Conservation (phyloP, 2,797 vertebrate genomes). For the Chromis chromis region DNA sequence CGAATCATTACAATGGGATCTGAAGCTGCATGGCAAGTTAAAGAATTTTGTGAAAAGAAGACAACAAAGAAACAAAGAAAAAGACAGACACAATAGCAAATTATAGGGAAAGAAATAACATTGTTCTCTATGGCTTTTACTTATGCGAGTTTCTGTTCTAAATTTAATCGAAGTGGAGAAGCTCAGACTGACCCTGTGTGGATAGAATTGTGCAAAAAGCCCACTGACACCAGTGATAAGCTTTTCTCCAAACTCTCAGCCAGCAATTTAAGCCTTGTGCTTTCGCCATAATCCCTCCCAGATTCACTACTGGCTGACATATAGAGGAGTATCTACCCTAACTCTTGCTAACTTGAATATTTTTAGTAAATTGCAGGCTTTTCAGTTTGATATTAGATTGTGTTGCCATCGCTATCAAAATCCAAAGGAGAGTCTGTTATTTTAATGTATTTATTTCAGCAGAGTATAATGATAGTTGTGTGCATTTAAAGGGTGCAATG, state of each 20-base stretch:
- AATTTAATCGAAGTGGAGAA: slow-evolving; percentile 45
- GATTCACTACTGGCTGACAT: slow-evolving; percentile 56
- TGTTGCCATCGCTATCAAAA: neutral
- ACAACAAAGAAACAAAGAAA: neutral
- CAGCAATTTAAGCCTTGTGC: slow-evolving; percentile 66
- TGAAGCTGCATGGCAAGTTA: neutral
- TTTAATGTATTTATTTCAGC: neutral
- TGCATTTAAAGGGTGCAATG: too few relatives aligned
- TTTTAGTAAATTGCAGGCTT: too few relatives aligned
- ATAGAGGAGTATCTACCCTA: slow-evolving; percentile 46
- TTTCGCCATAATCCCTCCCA: slow-evolving; percentile 66
- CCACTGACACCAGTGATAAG: slow-evolving; percentile 52
- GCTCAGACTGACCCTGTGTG: slow-evolving; percentile 47
- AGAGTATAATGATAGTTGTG: neutral
- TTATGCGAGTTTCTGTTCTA: slow-evolving; percentile 35
- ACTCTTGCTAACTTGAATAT: slow-evolving; percentile 6
- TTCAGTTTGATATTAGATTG: too few relatives aligned
- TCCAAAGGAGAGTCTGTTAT: neutral
- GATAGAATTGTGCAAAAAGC: slow-evolving; percentile 44
- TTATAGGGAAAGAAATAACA: slow-evolving; percentile 3
- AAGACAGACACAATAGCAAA: neutral
- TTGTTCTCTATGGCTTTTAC: neutral
- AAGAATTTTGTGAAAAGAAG: neutral
- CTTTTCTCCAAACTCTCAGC: slow-evolving; percentile 55
- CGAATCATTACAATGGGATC: neutral